Evolutionary conservation across 2,888 invertebrate genomes (phyloP).

Genomic region (Odontothrips loti): DNA sequence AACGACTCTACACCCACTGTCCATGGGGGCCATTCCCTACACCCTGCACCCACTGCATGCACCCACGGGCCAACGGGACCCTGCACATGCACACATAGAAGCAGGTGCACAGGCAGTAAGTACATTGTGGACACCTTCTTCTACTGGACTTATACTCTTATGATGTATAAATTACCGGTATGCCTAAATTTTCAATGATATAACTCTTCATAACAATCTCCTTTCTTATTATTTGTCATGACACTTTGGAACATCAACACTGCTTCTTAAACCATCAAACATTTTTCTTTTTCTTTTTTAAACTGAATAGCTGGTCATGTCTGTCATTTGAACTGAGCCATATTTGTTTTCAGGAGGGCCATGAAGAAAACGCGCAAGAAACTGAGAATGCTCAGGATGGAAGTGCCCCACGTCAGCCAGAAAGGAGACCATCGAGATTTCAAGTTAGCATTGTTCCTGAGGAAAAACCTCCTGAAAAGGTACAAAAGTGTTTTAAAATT

Average conservation of each 20-base stretch:
- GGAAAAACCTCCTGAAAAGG: slow-evolving; percentile 42
- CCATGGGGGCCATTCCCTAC: slow-evolving; percentile 27
- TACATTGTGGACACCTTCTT: not conserved
- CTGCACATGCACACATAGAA: slow-evolving; percentile 26
- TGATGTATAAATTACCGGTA: too few relatives aligned
- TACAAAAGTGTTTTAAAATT: slow-evolving; percentile 13
- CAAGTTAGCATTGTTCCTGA: slow-evolving; percentile 54
- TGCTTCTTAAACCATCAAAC: too few relatives aligned
- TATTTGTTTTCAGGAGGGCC: not conserved
- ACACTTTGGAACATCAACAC: too few relatives aligned
- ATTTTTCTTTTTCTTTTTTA: too few relatives aligned
- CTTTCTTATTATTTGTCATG: too few relatives aligned
- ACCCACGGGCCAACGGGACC: slow-evolving; percentile 8
- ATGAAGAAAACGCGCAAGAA: not conserved
- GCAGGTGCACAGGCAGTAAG: slow-evolving; percentile 9
- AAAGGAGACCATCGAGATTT: slow-evolving; percentile 50
- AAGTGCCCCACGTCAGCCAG: slow-evolving; percentile 35
- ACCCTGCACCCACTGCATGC: slow-evolving; percentile 30
- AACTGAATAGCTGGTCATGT: too few relatives aligned
- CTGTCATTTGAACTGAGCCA: too few relatives aligned
- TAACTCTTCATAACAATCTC: too few relatives aligned
- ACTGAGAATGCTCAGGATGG: not conserved
- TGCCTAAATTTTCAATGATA: too few relatives aligned
- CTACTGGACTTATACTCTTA: too few relatives aligned
- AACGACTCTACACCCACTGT: slow-evolving; percentile 30